These are phyloP conservation scores for Cataglyphis altisquamis DNA, from an alignment of 2,888 invertebrate species.

Conservation along the genomic window DNA sequence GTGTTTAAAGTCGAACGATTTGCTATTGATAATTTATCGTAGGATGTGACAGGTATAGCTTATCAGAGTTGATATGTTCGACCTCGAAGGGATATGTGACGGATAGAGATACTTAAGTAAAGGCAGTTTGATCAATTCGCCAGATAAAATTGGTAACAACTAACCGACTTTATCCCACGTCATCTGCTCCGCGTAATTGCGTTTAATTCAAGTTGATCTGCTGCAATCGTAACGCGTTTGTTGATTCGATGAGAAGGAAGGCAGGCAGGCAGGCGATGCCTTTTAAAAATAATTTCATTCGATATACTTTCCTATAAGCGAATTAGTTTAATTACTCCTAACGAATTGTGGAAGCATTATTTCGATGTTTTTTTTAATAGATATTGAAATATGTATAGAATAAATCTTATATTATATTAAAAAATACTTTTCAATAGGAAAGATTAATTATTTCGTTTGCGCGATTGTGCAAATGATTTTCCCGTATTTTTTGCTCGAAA, in stretches of 20 bases:
- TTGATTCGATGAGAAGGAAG: slow-evolving; percentile 2
- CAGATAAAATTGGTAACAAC: slow-evolving; percentile 70
- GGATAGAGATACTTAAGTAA: slow-evolving; percentile 66
- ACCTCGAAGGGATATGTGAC: slow-evolving; percentile 61
- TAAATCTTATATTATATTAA: slow-evolving; percentile 9
- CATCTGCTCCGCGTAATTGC: slow-evolving; percentile 79
- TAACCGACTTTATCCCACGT: slow-evolving; percentile 71
- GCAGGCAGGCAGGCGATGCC: neutral
- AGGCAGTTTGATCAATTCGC: slow-evolving; percentile 77
- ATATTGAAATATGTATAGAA: neutral
- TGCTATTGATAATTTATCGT: slow-evolving; percentile 55
- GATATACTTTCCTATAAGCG: neutral
- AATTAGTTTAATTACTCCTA: slow-evolving; percentile 10
- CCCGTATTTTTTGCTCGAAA: neutral
- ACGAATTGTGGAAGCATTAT: neutral
- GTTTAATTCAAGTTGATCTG: slow-evolving; percentile 82
- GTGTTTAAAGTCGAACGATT: slow-evolving; percentile 27
- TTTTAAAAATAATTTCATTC: slow-evolving; percentile 39
- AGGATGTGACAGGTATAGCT: slow-evolving; percentile 69
- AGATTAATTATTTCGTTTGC: neutral
- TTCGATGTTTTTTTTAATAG: neutral
- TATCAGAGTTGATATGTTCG: slow-evolving; percentile 69
- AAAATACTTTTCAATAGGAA: neutral
- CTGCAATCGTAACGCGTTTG: slow-evolving; percentile 73
- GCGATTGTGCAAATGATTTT: neutral